Evolutionary conservation across 92 coral and sea anemone genomes (phyloP).

Genomic region (Muricea muricata): DNA sequence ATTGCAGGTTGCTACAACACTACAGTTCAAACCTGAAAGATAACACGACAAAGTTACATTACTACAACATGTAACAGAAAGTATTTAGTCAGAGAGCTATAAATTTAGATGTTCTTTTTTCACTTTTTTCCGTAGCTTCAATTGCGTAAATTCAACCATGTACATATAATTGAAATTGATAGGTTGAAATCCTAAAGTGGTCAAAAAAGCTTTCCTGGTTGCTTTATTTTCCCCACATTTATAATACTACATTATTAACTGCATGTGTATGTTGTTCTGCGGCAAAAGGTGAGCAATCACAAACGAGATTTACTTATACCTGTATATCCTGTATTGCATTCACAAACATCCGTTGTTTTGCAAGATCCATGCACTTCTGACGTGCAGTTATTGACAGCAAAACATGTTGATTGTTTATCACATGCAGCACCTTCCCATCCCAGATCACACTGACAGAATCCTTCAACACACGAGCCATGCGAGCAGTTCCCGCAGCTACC

Average conservation of each 20-base stretch:
- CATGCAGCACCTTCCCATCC: constrained; percentile 75
- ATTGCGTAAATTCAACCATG: too few species aligned
- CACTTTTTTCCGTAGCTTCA: too few species aligned
- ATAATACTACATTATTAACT: too few species aligned
- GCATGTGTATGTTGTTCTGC: too few species aligned
- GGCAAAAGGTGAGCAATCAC: neutral
- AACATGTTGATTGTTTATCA: constrained; percentile 58
- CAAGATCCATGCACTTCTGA: constrained; percentile 61
- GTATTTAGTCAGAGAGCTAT: too few species aligned
- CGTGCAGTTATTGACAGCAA: constrained; percentile 69
- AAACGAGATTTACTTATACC: constrained; percentile 25
- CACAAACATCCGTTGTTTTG: constrained; percentile 62
- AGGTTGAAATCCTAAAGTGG: too few species aligned
- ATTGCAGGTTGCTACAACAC: constrained; percentile 55
- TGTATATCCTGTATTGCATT: constrained; percentile 60
- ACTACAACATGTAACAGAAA: too few species aligned
- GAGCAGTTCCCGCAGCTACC: constrained; percentile 68
- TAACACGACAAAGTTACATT: too few species aligned
- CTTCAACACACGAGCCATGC: constrained; percentile 65
- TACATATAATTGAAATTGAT: too few species aligned
- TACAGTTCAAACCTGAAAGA: constrained; percentile 49
- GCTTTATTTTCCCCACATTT: too few species aligned
- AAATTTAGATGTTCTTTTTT: too few species aligned
- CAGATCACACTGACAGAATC: constrained; percentile 69
- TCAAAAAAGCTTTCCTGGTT: too few species aligned